A percentile compares a stretch with the other conserved stretches of the same genome.
Evolutionary conservation across 2,888 invertebrate genomes (phyloP).

Genomic region (Dolomedes plantarius): DNA sequence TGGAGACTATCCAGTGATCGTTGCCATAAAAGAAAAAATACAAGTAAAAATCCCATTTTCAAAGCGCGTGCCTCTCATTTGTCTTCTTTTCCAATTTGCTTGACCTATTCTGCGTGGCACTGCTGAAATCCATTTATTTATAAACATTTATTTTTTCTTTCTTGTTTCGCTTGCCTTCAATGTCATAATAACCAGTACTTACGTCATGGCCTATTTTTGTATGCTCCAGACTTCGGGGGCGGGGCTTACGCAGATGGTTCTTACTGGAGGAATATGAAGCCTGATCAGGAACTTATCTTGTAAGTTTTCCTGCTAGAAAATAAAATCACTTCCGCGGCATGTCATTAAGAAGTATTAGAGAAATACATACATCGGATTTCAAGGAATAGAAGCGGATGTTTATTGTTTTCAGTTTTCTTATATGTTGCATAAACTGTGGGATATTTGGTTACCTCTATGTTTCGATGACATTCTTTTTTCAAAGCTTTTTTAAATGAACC

Average conservation of each 20-base stretch:
- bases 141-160: not conserved
- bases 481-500: too few relatives aligned
- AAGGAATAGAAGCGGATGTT: too few relatives aligned
- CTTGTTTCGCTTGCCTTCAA: not conserved
- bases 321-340: too few relatives aligned
- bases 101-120: conserved; percentile 6
- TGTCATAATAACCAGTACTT: not conserved
- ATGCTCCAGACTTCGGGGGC: not conserved
- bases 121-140: conserved; percentile 9
- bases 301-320: too few relatives aligned
- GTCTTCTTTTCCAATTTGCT: conserved; percentile 1
- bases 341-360: too few relatives aligned
- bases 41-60: conserved; percentile 5
- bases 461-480: too few relatives aligned
- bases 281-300: too few relatives aligned
- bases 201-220: conserved; percentile 1
- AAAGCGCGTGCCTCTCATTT: conserved; percentile 12
- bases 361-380: too few relatives aligned
- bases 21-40: conserved; percentile 14
- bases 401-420: too few relatives aligned
- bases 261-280: too few relatives aligned
- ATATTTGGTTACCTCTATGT: too few relatives aligned
- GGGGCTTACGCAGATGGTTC: not conserved
- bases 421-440: too few relatives aligned
- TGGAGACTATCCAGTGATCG: conserved; percentile 9